These are phyloP conservation scores for Ataeniobius toweri DNA, from an alignment of 2,797 vertebrate species.

Conservation along the genomic window DNA sequence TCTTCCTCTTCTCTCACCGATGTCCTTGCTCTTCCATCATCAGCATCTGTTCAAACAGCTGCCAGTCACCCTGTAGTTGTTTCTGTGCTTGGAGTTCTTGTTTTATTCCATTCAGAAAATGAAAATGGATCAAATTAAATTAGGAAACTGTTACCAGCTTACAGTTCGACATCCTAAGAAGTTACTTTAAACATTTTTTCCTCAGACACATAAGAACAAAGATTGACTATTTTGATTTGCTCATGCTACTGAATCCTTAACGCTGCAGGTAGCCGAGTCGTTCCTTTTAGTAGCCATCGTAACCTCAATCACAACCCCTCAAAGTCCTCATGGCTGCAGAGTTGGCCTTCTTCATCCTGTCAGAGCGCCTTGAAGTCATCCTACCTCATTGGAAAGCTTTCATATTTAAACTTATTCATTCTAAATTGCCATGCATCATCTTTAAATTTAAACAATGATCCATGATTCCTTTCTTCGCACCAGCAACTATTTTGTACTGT, in stretches of 20 bases:
- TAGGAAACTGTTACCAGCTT: slow-evolving; percentile 25
- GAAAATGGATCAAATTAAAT: slow-evolving; percentile 7
- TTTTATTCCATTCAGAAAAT: slow-evolving; percentile 6
- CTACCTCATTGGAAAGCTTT: slow-evolving; percentile 62
- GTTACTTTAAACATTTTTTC: background rate
- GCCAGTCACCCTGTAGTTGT: slow-evolving; percentile 38
- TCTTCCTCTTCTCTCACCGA: slow-evolving; percentile 58
- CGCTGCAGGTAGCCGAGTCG: slow-evolving; percentile 61
- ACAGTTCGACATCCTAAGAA: too few species aligned
- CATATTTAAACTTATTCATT: slow-evolving; percentile 43
- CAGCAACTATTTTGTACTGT: slow-evolving; percentile 29
- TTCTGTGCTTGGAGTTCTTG: slow-evolving; percentile 14
- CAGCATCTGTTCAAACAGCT: slow-evolving; percentile 58
- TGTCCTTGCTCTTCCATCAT: slow-evolving; percentile 38
- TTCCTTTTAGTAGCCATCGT: slow-evolving; percentile 50
- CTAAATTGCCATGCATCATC: slow-evolving; percentile 26
- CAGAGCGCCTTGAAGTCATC: slow-evolving; percentile 42
- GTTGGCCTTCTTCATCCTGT: slow-evolving; percentile 28
- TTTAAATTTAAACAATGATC: background rate
- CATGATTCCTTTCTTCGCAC: slow-evolving; percentile 6
- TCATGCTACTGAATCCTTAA: slow-evolving; percentile 59
- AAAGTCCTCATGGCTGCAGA: slow-evolving; percentile 38
- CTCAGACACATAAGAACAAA: slow-evolving; percentile 9
- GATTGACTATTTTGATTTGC: slow-evolving; percentile 17
- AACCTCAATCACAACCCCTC: slow-evolving; percentile 52